These are phyloP conservation scores for Beris morrisii DNA, from an alignment of 2,888 invertebrate species.

Conservation along the genomic window DNA sequence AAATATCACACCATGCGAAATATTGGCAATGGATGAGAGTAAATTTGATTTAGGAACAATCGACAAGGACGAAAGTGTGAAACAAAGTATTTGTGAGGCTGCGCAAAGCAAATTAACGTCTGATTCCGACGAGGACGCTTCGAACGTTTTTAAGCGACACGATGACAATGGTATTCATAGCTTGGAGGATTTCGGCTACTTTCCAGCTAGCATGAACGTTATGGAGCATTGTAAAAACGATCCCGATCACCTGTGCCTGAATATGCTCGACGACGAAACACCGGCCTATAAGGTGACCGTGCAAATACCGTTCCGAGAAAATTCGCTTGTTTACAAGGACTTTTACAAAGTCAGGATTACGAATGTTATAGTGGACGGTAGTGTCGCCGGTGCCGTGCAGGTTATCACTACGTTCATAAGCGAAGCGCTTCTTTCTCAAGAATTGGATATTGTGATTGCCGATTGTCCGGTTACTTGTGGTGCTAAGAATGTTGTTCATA, in stretches of 20 bases:
- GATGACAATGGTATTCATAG: conserved; percentile 37
- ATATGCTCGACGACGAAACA: conserved; percentile 45
- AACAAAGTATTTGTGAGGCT: conserved; percentile 5
- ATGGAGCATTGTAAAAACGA: conserved; percentile 45
- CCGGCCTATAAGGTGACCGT: conserved; percentile 49
- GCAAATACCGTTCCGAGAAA: conserved; percentile 49
- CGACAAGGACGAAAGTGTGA: conserved; percentile 10
- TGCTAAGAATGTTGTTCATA: conserved; percentile 42
- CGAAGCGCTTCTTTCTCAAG: conserved; percentile 42
- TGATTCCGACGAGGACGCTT: conserved; percentile 20
- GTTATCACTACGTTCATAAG: conserved; percentile 46
- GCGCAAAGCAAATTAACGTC: conserved; percentile 8
- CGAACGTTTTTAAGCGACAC: conserved; percentile 17
- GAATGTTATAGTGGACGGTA: conserved; percentile 48
- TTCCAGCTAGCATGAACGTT: conserved; percentile 42
- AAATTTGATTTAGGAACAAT: conserved; percentile 39
- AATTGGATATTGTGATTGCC: conserved; percentile 44
- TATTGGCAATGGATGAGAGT: conserved; percentile 40
- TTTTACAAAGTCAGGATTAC: conserved; percentile 43
- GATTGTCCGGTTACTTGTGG: conserved; percentile 44
- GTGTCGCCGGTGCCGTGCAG: conserved; percentile 47
- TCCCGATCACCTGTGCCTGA: conserved; percentile 45
- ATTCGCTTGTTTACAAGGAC: conserved; percentile 42
- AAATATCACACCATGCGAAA: conserved; percentile 42
- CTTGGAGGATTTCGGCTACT: conserved; percentile 41